These are phyloP conservation scores for Pissodes strobi DNA, from an alignment of 1,140 invertebrate species.

Conservation along the genomic window DNA sequence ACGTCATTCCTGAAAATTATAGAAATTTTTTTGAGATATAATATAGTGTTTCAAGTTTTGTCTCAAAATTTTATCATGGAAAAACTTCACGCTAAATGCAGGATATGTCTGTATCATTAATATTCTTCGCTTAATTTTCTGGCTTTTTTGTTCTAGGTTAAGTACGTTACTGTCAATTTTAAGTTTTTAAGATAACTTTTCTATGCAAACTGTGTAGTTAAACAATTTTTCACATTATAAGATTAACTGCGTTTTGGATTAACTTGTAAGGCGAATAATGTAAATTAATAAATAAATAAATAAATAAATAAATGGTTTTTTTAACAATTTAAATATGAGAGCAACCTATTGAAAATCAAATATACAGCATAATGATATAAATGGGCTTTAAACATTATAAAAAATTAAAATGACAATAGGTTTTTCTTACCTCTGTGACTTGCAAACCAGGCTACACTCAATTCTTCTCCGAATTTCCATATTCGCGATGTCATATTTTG, in stretches of 20 bases:
- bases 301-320: not conserved
- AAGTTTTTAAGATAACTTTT: no score
- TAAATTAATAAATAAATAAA: not conserved
- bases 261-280: no score
- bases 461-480: constrained; percentile 61
- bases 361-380: no score
- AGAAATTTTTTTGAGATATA: not conserved
- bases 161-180: no score
- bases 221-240: no score
- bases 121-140: no score
- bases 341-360: no score
- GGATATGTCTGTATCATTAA: no score
- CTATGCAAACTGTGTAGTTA: no score
- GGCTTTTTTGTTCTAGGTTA: no score
- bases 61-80: not conserved
- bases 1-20: constrained; percentile 64
- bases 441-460: constrained; percentile 53
- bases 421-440: constrained; percentile 62
- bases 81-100: not conserved
- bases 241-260: no score
- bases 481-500: constrained; percentile 67
- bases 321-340: not conserved
- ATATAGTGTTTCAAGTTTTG: no score
- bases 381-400: not conserved
- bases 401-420: not conserved